phyloP scores from a whole-genome alignment of 2,888 invertebrate species.

The Drosophila acutilabella region DNA sequence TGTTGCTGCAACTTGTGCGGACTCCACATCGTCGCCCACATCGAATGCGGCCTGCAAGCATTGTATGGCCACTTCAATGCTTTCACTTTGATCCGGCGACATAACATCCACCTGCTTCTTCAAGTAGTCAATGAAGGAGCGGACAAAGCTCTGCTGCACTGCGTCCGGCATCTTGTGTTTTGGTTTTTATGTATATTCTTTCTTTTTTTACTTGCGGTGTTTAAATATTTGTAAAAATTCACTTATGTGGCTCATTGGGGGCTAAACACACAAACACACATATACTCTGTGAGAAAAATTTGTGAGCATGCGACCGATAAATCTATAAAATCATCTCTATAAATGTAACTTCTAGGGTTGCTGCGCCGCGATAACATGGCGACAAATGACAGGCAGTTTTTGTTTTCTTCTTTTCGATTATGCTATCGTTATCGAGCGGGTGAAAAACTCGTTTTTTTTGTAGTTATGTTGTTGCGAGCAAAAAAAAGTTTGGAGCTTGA shows the following conservation, averaged over 20 bases:
- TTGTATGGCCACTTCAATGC: slow-evolving; percentile 95
- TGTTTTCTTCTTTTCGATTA: slow-evolving; percentile 19
- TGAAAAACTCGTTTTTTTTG: slow-evolving; percentile 52
- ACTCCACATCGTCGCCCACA: slow-evolving; percentile 85
- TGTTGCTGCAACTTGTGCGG: slow-evolving; percentile 33
- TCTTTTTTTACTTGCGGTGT: slow-evolving; percentile 6
- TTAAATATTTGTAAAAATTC: slow-evolving; percentile 35
- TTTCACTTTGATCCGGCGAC: slow-evolving; percentile 83
- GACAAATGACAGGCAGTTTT: slow-evolving; percentile 35
- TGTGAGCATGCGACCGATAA: slow-evolving; percentile 50
- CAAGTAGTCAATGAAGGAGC: slow-evolving; percentile 83
- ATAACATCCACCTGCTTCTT: slow-evolving; percentile 82
- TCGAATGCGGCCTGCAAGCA: slow-evolving; percentile 96
- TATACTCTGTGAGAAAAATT: slow-evolving; percentile 26
- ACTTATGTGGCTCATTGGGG: slow-evolving; percentile 58
- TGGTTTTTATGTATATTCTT: slow-evolving; percentile 1
- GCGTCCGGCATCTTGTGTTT: slow-evolving; percentile 78
- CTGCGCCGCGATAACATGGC: slow-evolving; percentile 10
- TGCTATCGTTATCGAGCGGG: slow-evolving; percentile 48
- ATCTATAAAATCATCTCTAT: slow-evolving; percentile 34
- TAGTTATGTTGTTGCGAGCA: slow-evolving; percentile 21
- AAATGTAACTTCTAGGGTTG: slow-evolving; percentile 39
- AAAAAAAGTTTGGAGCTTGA: slow-evolving; percentile 38
- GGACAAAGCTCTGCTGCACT: slow-evolving; percentile 84
- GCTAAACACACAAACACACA: slow-evolving; percentile 24